phyloP scores from a whole-genome alignment of 2,113 vertebrate species.

The Mastomys natalensis region DNA sequence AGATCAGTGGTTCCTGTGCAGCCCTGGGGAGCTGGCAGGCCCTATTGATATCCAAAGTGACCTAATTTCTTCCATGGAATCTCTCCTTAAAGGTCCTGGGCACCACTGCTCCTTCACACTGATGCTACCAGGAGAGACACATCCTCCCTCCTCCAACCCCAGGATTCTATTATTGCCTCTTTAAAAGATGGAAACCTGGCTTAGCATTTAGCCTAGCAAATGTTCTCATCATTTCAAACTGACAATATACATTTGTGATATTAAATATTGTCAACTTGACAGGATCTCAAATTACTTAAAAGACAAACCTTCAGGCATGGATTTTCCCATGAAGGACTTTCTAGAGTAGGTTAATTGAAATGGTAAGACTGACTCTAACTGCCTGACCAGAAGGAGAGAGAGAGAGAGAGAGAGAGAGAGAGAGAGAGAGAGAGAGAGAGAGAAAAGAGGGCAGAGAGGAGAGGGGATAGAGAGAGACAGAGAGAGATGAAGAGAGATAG shows the following conservation, averaged over 20 bases:
- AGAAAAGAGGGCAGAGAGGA: fast-evolving
- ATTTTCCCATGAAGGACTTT: background rate
- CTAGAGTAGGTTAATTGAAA: background rate
- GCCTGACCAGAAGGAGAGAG: background rate
- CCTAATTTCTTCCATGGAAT: background rate
- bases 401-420: background rate
- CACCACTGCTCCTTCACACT: too few species aligned
- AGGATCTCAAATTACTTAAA: background rate
- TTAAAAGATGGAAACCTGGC: background rate
- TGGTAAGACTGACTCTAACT: background rate
- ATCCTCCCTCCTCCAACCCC: too few species aligned
- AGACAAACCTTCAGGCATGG: background rate
- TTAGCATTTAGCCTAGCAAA: background rate
- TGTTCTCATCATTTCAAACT: background rate
- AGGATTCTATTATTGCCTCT: background rate
- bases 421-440: background rate
- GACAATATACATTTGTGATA: background rate
- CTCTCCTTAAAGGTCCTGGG: background rate
- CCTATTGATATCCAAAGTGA: background rate
- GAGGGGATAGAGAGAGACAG: background rate
- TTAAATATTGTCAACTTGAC: background rate
- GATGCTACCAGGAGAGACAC: background rate
- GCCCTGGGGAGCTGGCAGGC: background rate
- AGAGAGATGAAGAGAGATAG: background rate
- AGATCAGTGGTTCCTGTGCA: background rate